Evolutionary conservation across 2,113 vertebrate genomes (phyloP).

Genomic region (Platichthys stellatus): DNA sequence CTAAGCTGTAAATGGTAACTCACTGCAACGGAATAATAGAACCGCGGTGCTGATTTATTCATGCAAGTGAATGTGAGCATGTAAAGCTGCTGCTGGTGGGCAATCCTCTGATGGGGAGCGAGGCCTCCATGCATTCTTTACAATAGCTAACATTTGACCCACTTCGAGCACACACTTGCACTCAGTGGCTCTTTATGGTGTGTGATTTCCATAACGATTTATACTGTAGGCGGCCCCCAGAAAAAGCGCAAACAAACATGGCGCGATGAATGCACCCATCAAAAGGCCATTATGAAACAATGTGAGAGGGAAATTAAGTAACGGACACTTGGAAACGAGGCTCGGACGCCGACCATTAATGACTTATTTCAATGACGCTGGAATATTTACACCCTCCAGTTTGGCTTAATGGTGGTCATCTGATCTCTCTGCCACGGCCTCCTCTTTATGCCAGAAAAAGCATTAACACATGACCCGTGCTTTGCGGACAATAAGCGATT

Average conservation of each 20-base stretch:
- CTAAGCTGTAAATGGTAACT: conserved; percentile 69
- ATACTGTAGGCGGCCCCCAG: conserved; percentile 27
- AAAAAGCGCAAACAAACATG: conserved; percentile 51
- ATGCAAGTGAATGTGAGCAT: conserved; percentile 62
- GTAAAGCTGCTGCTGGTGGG: conserved; percentile 39
- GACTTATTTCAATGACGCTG: conserved; percentile 38
- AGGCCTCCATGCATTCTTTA: conserved; percentile 52
- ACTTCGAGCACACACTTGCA: conserved; percentile 53
- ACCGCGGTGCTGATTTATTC: conserved; percentile 69
- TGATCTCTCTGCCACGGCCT: conserved; percentile 23
- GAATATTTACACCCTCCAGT: conserved; percentile 43
- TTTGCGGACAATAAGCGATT: conserved; percentile 26
- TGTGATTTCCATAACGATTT: conserved; percentile 65
- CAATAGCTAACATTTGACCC: conserved; percentile 69
- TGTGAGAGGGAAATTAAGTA: conserved; percentile 53
- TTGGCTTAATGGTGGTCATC: conserved; percentile 46
- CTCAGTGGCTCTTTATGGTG: conserved; percentile 39
- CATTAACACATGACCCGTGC: conserved; percentile 47
- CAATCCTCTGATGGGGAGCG: conserved; percentile 37
- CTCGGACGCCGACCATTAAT: conserved; percentile 53
- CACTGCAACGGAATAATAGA: conserved; percentile 66
- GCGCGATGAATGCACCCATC: conserved; percentile 54
- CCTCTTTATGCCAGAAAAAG: conserved; percentile 38
- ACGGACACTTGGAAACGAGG: conserved; percentile 56
- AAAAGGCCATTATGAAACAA: conserved; percentile 60